Base-by-base conservation (phyloP, 2,797 vertebrate species). In the Falco novaeseelandiae region DNA sequence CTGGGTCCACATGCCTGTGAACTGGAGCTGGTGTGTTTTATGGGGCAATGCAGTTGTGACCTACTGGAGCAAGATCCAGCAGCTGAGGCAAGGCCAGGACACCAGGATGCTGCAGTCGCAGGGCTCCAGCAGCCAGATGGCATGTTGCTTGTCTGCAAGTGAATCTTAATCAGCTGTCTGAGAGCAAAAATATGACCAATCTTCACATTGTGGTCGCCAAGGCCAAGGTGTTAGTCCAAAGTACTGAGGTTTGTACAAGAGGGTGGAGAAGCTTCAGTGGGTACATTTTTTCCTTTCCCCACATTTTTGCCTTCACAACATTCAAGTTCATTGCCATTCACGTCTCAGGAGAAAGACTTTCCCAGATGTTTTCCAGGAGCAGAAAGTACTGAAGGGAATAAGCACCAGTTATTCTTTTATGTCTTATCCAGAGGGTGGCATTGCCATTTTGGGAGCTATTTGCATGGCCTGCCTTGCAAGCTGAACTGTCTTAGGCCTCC, bases 21-120 rank as follows among this genome's bases (percentile, higher is more conserved):
- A 46, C 21, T 23, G 34, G 51, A 87, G 48, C 48, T 58, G 61
- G 22, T 0, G 0, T 10, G 51, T 44, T 81, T 49, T 49, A 71
- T 9, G 4, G 46, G 84, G 70, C 44, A 46, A 48, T 17, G 34
- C 34, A 73, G 55, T 42, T 54, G 55, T 40, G 65, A 77, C 38
- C 27, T 8, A 15, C 7, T 38, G 54, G 42, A 84, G 57, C 0
- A 1, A 67, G 71, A n/a, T 69, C 58, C 82, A 69, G 73, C 69
- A 49, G 62, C 14, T 30, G 77, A 51, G 85, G 12, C 1, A 14
- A 77, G 30, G 14, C 40, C 49, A n/a, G 34, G 48, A 69, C n/a
- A 15, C 9, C 0, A 2, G 34, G 58, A 58, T 2, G 1, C n/a
- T 34, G 40, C 29, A 48, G 5, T 15, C 3, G 1, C 4, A 34